These are phyloP conservation scores for Drosophila mimica DNA, from an alignment of 2,888 invertebrate species.

Conservation along the genomic window DNA sequence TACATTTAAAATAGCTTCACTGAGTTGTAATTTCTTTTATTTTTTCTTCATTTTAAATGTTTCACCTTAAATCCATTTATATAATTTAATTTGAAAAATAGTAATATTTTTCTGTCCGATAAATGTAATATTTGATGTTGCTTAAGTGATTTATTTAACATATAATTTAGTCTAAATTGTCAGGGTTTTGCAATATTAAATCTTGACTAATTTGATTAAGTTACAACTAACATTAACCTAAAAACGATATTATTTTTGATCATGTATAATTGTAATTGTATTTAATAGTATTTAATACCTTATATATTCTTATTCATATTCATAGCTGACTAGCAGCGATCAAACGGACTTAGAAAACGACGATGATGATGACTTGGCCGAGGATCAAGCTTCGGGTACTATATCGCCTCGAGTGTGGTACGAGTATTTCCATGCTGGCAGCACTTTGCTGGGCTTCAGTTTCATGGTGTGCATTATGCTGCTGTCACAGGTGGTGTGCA, in stretches of 20 bases:
- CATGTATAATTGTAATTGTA: not conserved
- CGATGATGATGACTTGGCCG: conserved; percentile 77
- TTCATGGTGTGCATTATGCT: conserved; percentile 86
- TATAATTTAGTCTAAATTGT: not conserved
- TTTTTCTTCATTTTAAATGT: not conserved
- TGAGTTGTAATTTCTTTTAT: not conserved
- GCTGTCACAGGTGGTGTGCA: conserved; percentile 87
- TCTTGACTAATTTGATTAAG: not conserved
- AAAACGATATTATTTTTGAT: not conserved
- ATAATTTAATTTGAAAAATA: not conserved
- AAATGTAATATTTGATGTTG: too few relatives aligned
- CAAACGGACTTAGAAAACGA: conserved; percentile 48
- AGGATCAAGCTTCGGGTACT: conserved; percentile 85
- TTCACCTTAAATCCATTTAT: not conserved
- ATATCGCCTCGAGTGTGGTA: conserved; percentile 84
- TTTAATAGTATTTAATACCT: not conserved
- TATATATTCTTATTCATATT: not conserved
- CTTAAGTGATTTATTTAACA: not conserved
- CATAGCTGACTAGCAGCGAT: conserved; percentile 74
- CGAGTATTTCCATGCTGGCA: conserved; percentile 86
- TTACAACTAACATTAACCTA: not conserved
- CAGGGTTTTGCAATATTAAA: not conserved
- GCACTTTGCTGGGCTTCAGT: conserved; percentile 85
- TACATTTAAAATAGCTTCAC: not conserved
- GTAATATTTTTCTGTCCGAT: not conserved